These are phyloP conservation scores for Manis javanica DNA, from an alignment of 2,797 vertebrate species.

Conservation along the genomic window DNA sequence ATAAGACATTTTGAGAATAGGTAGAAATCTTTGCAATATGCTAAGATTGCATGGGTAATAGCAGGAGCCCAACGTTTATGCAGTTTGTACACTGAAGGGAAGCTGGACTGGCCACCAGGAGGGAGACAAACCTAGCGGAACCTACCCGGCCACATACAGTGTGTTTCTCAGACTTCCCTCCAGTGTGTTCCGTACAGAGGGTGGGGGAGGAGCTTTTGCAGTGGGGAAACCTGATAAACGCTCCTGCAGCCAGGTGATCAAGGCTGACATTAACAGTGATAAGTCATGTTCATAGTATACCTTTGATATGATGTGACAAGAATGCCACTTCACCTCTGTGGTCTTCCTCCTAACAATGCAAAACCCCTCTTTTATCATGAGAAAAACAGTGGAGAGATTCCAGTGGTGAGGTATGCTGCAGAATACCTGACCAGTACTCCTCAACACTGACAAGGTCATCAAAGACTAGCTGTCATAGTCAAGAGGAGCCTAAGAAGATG, in stretches of 20 bases:
- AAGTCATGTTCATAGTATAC: neutral
- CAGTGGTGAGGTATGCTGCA: neutral
- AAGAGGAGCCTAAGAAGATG: neutral
- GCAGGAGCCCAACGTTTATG: neutral
- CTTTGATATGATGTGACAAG: neutral
- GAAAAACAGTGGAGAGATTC: neutral
- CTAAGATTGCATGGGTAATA: neutral
- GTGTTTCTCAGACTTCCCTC: neutral
- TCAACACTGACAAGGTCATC: neutral
- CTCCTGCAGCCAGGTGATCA: neutral
- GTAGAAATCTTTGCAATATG: neutral
- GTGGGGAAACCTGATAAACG: neutral
- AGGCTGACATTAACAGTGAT: too few species aligned
- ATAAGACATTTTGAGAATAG: neutral
- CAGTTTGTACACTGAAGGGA: neutral
- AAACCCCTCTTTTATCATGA: neutral
- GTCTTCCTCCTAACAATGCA: neutral
- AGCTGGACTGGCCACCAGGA: neutral
- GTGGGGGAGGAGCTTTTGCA: neutral
- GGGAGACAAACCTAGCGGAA: too few species aligned
- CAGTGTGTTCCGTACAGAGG: neutral
- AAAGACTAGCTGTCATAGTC: neutral
- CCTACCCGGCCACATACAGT: accelerated
- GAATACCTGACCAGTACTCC: neutral
- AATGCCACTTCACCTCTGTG: neutral